A percentile compares a stretch with the other conserved stretches of the same genome.
Evolutionary conservation across 2,888 invertebrate genomes (phyloP).

Genomic region (Phortica okadai): DNA sequence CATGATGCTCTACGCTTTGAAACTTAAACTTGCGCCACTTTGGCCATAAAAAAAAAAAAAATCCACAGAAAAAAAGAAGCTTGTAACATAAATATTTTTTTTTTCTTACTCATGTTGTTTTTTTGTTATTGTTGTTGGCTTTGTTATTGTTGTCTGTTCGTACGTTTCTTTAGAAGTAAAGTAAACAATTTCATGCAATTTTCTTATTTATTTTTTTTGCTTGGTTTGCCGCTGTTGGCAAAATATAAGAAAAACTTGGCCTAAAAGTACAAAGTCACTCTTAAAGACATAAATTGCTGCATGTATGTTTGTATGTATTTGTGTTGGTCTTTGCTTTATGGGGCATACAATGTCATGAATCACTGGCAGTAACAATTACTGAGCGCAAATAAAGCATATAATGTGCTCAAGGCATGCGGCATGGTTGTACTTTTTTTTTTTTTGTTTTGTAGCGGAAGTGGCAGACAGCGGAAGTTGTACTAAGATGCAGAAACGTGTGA

Average conservation of each 20-base stretch:
- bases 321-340: slow-evolving; percentile 26
- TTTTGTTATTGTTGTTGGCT: slow-evolving; percentile 22
- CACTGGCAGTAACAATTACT: slow-evolving; percentile 29
- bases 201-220: slow-evolving; percentile 29
- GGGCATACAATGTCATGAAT: slow-evolving; percentile 31
- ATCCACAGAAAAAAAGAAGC: neutral
- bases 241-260: slow-evolving; percentile 50
- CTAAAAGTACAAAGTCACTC: slow-evolving; percentile 18
- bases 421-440: neutral
- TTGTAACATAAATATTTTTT: slow-evolving; percentile 15
- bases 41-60: slow-evolving; percentile 24
- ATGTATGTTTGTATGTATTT: neutral
- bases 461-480: slow-evolving; percentile 9
- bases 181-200: slow-evolving; percentile 8
- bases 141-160: slow-evolving; percentile 26
- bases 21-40: slow-evolving; percentile 16
- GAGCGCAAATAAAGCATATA: neutral
- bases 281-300: neutral
- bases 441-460: neutral
- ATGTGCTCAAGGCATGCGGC: neutral
- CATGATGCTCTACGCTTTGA: slow-evolving; percentile 15
- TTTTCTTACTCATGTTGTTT: neutral
- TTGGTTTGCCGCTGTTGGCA: slow-evolving; percentile 49
- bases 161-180: slow-evolving; percentile 25
- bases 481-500: neutral